Base-by-base conservation (phyloP, 2,113 vertebrate genomes). In the Actenoides hombroni region DNA sequence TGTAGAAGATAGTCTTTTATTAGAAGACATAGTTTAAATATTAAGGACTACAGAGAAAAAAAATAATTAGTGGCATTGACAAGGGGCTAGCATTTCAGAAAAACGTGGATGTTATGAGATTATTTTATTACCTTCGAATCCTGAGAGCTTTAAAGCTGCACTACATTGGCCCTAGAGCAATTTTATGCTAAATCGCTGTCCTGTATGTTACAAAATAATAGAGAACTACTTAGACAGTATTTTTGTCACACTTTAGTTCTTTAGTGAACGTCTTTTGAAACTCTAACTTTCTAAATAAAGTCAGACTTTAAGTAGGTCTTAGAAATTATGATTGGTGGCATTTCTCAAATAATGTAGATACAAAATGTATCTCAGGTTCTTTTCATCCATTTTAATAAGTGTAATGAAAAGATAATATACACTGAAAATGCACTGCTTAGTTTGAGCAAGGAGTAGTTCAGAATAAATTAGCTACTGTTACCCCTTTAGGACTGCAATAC, bases 361-460 rank as follows among this genome's bases (percentile, higher is more conserved):
- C 46, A 82, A 84, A 94, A 86, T 46, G 54, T 88, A 67, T 93
- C 28, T 92, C 68, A 76, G 24, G 28, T 75, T 48, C 77, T 82
- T 94, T 92, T 91, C 29, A 71, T 91, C 91, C 80, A 51, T 92
- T 95, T 95, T 95, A 89, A 94, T 86, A 88, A 75, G 33, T 31
- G 48, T 48, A 94, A 89, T 91, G 81, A 92, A 94, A 89, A 91
- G 86, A 86, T 71, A 94, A 94, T 88, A 68, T 33, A 46, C 39
- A 46, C 59, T 71, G 69, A 86, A 86, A 94, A 91, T 70, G 56
- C 56, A 86, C 61, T 28, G 25, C 37, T 93, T 64, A 92, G 29
- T 90, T 68, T 92, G 25, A 86, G 23, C 56, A 88, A 90, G 40
- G n/a, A 86, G 29, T 14, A 54, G 39, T 75, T 64, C 9, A 48